phyloP scores from a whole-genome alignment of 2,797 vertebrate species.

The Perodicticus potto region DNA sequence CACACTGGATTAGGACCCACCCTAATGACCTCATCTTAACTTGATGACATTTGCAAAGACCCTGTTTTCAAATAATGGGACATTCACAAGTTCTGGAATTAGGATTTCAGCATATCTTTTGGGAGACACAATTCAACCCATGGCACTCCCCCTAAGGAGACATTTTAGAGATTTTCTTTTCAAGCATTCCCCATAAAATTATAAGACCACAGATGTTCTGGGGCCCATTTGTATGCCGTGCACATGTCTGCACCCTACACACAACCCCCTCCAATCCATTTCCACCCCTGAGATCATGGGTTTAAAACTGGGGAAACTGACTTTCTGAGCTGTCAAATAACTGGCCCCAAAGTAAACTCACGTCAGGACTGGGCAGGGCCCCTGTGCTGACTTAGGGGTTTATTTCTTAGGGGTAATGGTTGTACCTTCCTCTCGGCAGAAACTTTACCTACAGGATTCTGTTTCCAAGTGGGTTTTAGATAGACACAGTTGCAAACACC shows the following conservation, averaged over 20 bases:
- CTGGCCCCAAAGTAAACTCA: not conserved
- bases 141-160: not conserved
- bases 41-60: not conserved
- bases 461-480: not conserved
- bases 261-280: not conserved
- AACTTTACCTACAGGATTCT: not conserved
- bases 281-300: not conserved
- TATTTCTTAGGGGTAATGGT: not conserved
- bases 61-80: not conserved
- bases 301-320: not conserved
- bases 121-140: not conserved
- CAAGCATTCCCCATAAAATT: not conserved
- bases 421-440: not conserved
- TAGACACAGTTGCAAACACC: not conserved
- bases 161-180: not conserved
- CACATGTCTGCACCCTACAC: not conserved
- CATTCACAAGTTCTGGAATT: not conserved
- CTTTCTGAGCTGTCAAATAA: not conserved
- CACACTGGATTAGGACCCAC: not conserved
- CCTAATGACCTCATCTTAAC: not conserved
- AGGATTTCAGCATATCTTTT: not conserved
- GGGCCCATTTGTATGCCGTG: not conserved
- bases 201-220: accelerated
- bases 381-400: accelerated
- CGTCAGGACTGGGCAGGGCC: not conserved